Base-by-base conservation (phyloP, 2,888 invertebrate genomes). In the Emesis furor region DNA sequence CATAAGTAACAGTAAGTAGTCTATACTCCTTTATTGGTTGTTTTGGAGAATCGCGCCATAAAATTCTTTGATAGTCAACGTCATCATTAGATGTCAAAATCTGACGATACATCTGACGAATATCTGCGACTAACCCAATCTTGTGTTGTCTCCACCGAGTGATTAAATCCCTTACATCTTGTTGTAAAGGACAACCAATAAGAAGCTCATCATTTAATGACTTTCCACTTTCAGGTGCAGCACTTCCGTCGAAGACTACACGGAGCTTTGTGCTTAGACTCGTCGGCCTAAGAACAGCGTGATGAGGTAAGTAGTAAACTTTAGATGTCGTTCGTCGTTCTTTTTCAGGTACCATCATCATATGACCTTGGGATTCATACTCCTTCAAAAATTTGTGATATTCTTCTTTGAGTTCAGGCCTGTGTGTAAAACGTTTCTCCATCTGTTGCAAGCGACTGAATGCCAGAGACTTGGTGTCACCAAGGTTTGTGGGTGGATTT, bases 241-340 rank as follows among this genome's bases (percentile, higher is more conserved):
- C 86, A 42, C 82, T 85, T 72, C 83, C 86, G 65, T 88, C 86
- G 74, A 88, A 89, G 12, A 89, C 88, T 24, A 85, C 82, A 32
- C 89, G 65, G 14, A 89, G 62, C 51, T 86, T 88, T 1, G 88
- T 89, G 35, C 78, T 85, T 35, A 73, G 12, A 72, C 85, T 87
- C 39, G 71, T 74, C 30, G 75, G 76, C 32, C 84, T 37, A 67
- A 86, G 69, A 4, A 88, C 86, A 59, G 85, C 87, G 67, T 88
- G 88, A 71, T 88, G 88, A 74, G 87, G 87, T 84, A 88, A 82
- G 81, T 87, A 88, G 24, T 84, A 82, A n/a, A 10, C 39, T 78
- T 80, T 46, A 17, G 74, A 51, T 71, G n/a, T 73, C n/a, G n/a
- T n/a, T n/a, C n/a, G n/a, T 12, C 32, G 55, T 79, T 86, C 85